phyloP scores from a whole-genome alignment of 1,140 invertebrate species.

The Drosophila serrata region DNA sequence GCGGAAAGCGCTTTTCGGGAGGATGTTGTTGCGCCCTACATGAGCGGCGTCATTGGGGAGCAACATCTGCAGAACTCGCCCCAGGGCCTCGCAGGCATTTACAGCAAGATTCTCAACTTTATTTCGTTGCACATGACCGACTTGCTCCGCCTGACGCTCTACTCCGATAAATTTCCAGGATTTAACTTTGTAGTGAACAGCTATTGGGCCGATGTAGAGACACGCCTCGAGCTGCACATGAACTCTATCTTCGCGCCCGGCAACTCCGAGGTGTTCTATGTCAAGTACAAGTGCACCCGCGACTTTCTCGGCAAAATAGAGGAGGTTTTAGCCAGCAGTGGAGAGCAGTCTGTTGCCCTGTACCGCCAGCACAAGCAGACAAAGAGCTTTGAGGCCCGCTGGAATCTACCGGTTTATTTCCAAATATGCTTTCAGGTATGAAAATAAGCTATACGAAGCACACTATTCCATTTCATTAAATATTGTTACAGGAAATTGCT shows the following conservation, averaged over 20 bases:
- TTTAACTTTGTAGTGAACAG: slow-evolving; percentile 95
- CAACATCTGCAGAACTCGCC: slow-evolving; percentile 89
- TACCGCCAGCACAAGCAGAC: slow-evolving; percentile 89
- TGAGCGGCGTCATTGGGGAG: slow-evolving; percentile 92
- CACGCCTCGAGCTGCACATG: slow-evolving; percentile 91
- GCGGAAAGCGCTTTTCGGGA: slow-evolving; percentile 91
- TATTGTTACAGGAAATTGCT: slow-evolving; percentile 89
- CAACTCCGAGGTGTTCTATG: slow-evolving; percentile 95
- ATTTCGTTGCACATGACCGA: slow-evolving; percentile 89
- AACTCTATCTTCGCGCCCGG: slow-evolving; percentile 95
- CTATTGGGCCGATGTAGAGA: slow-evolving; percentile 95
- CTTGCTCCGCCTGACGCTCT: slow-evolving; percentile 87
- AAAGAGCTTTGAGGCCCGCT: slow-evolving; percentile 92
- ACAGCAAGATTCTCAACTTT: slow-evolving; percentile 90
- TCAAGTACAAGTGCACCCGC: slow-evolving; percentile 92
- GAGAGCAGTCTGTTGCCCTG: slow-evolving; percentile 72
- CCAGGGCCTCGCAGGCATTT: slow-evolving; percentile 91
- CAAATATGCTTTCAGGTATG: slow-evolving; percentile 94
- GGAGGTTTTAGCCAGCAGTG: slow-evolving; percentile 87
- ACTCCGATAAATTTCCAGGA: slow-evolving; percentile 89
- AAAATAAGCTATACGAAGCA: background rate
- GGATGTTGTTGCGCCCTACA: slow-evolving; percentile 90
- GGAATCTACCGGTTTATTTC: slow-evolving; percentile 98
- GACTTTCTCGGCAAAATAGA: slow-evolving; percentile 93
- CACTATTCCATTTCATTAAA: background rate